Evolutionary conservation across 2,797 vertebrate species (phyloP).

Genomic region (Salmo trutta): DNA sequence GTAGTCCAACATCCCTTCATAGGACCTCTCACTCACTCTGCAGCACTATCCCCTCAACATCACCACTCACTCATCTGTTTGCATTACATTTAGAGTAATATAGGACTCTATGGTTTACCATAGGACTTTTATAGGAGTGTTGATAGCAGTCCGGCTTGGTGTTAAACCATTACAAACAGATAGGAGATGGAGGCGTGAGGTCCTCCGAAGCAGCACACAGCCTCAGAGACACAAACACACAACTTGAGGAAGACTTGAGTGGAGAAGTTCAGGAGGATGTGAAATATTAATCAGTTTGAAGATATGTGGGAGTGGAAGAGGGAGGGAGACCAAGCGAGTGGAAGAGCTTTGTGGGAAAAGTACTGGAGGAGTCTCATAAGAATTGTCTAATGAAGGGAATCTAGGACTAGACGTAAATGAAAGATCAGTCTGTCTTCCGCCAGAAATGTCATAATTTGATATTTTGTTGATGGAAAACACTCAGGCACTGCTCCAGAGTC

Average conservation of each 20-base stretch:
- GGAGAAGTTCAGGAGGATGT: slow-evolving; percentile 41
- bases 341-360: not conserved
- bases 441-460: too few species aligned
- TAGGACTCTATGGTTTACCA: not conserved
- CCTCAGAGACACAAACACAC: not conserved
- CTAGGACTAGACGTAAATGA: too few species aligned
- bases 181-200: not conserved
- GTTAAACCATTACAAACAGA: slow-evolving; percentile 9
- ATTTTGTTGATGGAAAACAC: too few species aligned
- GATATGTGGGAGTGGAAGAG: slow-evolving; percentile 14
- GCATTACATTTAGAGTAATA: not conserved
- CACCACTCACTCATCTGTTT: slow-evolving; percentile 7
- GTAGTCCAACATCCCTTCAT: not conserved
- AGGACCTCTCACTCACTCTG: not conserved
- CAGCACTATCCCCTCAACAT: not conserved
- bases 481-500: too few species aligned
- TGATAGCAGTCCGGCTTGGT: not conserved
- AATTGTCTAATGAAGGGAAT: not conserved
- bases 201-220: not conserved
- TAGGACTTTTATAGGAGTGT: slow-evolving; percentile 8
- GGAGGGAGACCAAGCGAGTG: not conserved
- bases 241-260: not conserved
- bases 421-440: too few species aligned
- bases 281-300: slow-evolving; percentile 44
- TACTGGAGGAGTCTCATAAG: not conserved